A percentile compares a stretch with the other conserved stretches of the same genome.
Evolutionary conservation across 1,140 invertebrate species (phyloP).

Genomic region (Zaprionus tsacasi): DNA sequence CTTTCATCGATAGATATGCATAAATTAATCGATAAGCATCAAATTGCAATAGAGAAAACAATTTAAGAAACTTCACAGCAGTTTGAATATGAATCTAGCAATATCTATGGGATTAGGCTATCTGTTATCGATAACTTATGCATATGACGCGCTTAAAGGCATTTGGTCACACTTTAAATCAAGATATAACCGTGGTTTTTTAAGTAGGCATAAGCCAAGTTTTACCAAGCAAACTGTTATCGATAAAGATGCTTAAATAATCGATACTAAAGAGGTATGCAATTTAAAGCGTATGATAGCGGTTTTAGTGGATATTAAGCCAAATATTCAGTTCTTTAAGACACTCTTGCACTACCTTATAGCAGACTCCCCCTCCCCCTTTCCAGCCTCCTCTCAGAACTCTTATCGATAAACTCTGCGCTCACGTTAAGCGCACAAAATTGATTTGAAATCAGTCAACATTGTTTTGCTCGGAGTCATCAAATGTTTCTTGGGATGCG

Average conservation of each 20-base stretch:
- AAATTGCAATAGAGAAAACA: neutral
- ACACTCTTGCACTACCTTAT: no score
- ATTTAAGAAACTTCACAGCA: no score
- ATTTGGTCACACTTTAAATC: no score
- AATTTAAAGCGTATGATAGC: no score
- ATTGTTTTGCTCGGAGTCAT: slow-evolving; percentile 18
- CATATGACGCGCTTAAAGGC: no score
- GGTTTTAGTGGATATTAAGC: neutral
- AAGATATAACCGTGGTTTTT: no score
- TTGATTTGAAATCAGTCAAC: slow-evolving; percentile 20
- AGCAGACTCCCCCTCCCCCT: no score
- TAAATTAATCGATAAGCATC: neutral
- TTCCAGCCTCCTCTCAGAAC: neutral
- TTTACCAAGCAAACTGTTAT: neutral
- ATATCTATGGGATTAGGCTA: no score
- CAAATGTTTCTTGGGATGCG: slow-evolving; percentile 3
- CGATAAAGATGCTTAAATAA: neutral
- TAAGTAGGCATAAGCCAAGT: no score
- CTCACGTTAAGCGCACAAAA: neutral
- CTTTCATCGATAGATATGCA: neutral
- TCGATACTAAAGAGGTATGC: neutral
- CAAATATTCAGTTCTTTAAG: neutral
- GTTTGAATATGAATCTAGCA: no score
- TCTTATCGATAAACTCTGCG: slow-evolving; percentile 4
- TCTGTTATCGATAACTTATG: no score